A percentile compares a stretch with the other conserved stretches of the same genome.
Conservation (phyloP, 1,140 invertebrate genomes). For the Rhynchophorus ferrugineus region DNA sequence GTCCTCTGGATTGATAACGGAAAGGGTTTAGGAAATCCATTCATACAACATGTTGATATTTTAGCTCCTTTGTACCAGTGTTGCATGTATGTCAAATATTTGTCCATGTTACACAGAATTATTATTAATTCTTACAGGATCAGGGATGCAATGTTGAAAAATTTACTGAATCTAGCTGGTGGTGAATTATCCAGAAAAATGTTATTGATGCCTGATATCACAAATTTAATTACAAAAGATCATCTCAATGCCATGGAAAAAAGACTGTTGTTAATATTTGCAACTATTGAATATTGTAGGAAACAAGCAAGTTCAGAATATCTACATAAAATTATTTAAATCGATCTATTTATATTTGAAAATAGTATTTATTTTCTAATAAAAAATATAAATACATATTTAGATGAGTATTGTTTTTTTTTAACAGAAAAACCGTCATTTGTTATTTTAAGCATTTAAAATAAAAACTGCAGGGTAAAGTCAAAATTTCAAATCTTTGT, state of each 20-base stretch:
- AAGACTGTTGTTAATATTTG: slow-evolving; percentile 62
- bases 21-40: slow-evolving; percentile 84
- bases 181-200: slow-evolving; percentile 52
- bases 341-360: too few species aligned
- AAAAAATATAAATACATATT: too few species aligned
- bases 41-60: slow-evolving; percentile 75
- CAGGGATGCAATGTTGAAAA: slow-evolving; percentile 59
- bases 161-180: slow-evolving; percentile 60
- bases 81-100: slow-evolving; percentile 82
- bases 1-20: slow-evolving; percentile 88
- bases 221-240: slow-evolving; percentile 60
- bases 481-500: too few species aligned
- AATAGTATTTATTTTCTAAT: too few species aligned
- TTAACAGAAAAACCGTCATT: too few species aligned
- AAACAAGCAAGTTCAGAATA: slow-evolving; percentile 7
- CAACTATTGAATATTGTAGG: slow-evolving; percentile 64
- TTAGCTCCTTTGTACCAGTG: slow-evolving; percentile 85
- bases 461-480: too few species aligned
- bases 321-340: not conserved
- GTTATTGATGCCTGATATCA: slow-evolving; percentile 44
- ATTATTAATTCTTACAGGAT: slow-evolving; percentile 46
- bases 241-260: slow-evolving; percentile 76
- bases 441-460: too few species aligned
- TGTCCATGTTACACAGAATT: too few species aligned
- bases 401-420: too few species aligned